A percentile compares a stretch with the other conserved stretches of the same genome.
Conservation (phyloP, 2,888 invertebrate species). For the Drosophila setosimentum region DNA sequence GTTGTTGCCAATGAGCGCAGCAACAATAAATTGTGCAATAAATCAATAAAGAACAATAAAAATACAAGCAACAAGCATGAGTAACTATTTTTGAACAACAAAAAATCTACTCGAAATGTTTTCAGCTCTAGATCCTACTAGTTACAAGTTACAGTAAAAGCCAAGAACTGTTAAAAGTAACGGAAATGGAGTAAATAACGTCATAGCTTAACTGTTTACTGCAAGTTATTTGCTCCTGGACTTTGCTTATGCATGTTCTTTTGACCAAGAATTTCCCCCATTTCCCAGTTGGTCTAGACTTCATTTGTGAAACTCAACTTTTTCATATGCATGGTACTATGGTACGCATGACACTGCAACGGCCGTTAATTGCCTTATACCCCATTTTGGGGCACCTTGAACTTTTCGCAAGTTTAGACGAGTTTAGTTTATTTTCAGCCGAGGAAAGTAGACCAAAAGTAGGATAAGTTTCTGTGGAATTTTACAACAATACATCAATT, state of each 20-base stretch:
- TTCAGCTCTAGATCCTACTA: neutral
- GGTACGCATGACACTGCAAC: conserved; percentile 5
- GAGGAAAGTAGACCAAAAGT: neutral
- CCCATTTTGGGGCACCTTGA: neutral
- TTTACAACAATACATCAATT: neutral
- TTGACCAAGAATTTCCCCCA: conserved; percentile 8
- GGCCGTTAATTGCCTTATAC: neutral
- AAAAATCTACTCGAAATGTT: neutral
- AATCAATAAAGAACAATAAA: conserved; percentile 56
- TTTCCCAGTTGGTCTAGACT: conserved; percentile 15
- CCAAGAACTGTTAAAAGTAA: conserved; percentile 16
- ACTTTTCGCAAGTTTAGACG: neutral
- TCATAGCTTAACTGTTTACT: conserved; percentile 45
- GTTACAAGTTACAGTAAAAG: conserved; percentile 8
- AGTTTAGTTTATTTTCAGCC: neutral
- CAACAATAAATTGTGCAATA: conserved; percentile 65
- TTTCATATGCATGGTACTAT: conserved; percentile 3
- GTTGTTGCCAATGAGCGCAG: conserved; percentile 32
- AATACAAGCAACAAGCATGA: neutral
- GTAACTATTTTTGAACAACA: neutral
- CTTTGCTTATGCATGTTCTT: conserved; percentile 46
- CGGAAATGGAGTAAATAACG: conserved; percentile 5
- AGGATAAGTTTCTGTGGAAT: neutral
- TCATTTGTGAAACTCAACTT: conserved; percentile 22
- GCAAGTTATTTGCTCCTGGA: conserved; percentile 51